A percentile compares a stretch with the other conserved stretches of the same genome.
phyloP scores from a whole-genome alignment of 2,888 invertebrate genomes.

The Camptogramma bilineatum region DNA sequence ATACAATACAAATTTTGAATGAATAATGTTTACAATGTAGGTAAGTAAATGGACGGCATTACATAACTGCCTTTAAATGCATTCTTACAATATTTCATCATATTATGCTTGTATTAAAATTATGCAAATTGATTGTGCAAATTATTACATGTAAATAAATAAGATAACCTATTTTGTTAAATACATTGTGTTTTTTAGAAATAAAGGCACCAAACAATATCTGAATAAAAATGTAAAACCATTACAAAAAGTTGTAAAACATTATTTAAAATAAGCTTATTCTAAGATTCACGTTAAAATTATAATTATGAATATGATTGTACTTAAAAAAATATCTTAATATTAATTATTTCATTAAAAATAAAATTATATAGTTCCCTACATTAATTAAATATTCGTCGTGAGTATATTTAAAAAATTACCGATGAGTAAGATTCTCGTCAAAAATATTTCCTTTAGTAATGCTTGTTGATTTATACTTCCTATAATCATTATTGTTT shows the following conservation, averaged over 20 bases:
- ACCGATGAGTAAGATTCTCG: neutral
- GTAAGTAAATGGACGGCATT: neutral
- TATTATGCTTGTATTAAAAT: neutral
- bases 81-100: neutral
- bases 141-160: neutral
- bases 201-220: conserved; percentile 6
- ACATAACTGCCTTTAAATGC: neutral
- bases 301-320: neutral
- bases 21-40: neutral
- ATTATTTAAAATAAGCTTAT: neutral
- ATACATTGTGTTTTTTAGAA: neutral
- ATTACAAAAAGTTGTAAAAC: neutral
- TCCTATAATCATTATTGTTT: conserved; percentile 1
- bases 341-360: neutral
- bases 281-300: neutral
- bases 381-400: neutral
- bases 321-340: neutral
- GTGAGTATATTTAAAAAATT: neutral
- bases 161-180: neutral
- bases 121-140: neutral
- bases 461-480: neutral
- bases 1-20: too few relatives aligned
- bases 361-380: neutral
- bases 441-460: neutral
- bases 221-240: neutral